Conservation (phyloP, 2,113 vertebrate genomes). For the Scopus umbretta region DNA sequence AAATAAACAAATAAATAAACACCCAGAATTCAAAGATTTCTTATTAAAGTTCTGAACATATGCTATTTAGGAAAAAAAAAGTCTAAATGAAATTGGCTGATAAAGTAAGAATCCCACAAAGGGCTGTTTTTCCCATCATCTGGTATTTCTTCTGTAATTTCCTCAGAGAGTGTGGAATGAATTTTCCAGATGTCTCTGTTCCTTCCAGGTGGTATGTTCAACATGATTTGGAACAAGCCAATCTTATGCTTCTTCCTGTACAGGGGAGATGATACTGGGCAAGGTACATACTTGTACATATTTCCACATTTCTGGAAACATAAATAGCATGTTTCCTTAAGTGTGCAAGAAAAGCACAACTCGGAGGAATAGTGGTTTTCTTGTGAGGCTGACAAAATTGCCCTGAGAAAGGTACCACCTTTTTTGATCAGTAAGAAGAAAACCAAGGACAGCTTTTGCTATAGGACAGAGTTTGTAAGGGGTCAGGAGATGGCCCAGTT, state of each 20-base stretch:
- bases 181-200: slow-evolving; percentile 71
- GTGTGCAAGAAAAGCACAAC: neutral
- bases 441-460: neutral
- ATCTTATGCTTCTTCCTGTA: neutral
- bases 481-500: neutral
- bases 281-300: neutral
- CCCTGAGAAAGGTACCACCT: neutral
- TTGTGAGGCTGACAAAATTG: neutral
- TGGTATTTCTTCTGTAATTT: slow-evolving; percentile 67
- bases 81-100: slow-evolving; percentile 58
- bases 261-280: neutral
- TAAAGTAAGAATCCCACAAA: slow-evolving; percentile 62
- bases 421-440: neutral
- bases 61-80: slow-evolving; percentile 56
- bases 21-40: slow-evolving; percentile 38
- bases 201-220: slow-evolving; percentile 66
- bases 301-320: neutral
- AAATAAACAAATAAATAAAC: slow-evolving; percentile 63
- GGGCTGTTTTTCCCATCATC: slow-evolving; percentile 66
- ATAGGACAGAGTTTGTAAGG: neutral
- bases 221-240: slow-evolving; percentile 67
- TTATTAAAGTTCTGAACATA: slow-evolving; percentile 68
- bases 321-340: neutral
- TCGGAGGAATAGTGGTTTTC: neutral
- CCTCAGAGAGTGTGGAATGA: slow-evolving; percentile 65